Evolutionary conservation across 2,888 invertebrate genomes (phyloP).

Genomic region (Netelia virgata): DNA sequence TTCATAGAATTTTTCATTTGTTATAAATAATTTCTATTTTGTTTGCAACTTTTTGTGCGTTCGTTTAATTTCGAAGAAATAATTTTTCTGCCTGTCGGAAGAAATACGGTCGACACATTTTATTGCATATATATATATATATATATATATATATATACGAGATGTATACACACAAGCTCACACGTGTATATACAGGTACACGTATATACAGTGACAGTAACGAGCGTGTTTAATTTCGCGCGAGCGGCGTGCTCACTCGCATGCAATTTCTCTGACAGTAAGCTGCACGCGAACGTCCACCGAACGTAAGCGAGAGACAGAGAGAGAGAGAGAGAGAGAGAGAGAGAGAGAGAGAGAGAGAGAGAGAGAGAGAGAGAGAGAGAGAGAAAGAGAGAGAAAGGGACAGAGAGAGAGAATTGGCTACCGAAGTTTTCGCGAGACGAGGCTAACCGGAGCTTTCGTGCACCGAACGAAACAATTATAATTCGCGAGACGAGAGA

Average conservation of each 20-base stretch:
- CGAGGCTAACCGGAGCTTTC: conserved; percentile 52
- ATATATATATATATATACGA: not conserved
- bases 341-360: conserved; percentile 35
- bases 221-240: conserved; percentile 68
- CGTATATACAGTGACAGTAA: conserved; percentile 61
- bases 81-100: conserved; percentile 50
- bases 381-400: conserved; percentile 38
- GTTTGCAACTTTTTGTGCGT: not conserved
- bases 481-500: conserved; percentile 61
- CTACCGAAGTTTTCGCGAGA: conserved; percentile 60
- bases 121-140: conserved; percentile 27
- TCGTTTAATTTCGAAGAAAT: conserved; percentile 29
- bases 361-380: conserved; percentile 40
- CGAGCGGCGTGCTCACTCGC: conserved; percentile 48
- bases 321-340: conserved; percentile 20
- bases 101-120: conserved; percentile 34
- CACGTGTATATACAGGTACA: conserved; percentile 3
- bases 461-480: conserved; percentile 64
- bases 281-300: conserved; percentile 52
- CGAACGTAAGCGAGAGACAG: conserved; percentile 9
- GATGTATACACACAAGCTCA: not conserved
- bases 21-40: conserved; percentile 1
- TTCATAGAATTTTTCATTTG: not conserved
- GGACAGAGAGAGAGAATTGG: conserved; percentile 55
- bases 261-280: conserved; percentile 60